phyloP scores from a whole-genome alignment of 1,140 invertebrate species.

The Bombyx mandarina region DNA sequence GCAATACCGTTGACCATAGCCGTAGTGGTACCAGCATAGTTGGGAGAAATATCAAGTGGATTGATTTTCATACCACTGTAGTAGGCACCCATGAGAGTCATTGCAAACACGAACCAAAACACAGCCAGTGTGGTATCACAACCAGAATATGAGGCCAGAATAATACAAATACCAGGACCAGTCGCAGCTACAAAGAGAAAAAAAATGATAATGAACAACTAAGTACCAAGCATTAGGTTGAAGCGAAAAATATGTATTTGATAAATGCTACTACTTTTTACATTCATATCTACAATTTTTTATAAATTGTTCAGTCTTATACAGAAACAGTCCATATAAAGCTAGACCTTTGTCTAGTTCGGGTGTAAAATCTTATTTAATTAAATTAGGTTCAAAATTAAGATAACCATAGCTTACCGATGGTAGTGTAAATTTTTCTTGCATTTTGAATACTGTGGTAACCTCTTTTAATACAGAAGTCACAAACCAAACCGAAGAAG shows the following conservation, averaged over 20 bases:
- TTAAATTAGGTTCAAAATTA: too few relatives aligned
- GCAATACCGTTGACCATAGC: conserved; percentile 89
- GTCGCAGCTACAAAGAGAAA: conserved; percentile 76
- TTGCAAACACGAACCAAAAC: conserved; percentile 77
- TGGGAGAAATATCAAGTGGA: conserved; percentile 86
- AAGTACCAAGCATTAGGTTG: too few relatives aligned
- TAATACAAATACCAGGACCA: conserved; percentile 82
- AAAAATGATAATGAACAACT: not conserved
- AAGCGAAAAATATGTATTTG: too few relatives aligned
- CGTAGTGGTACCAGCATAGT: conserved; percentile 86
- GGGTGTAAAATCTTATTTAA: not conserved
- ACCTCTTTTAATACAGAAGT: conserved; percentile 75
- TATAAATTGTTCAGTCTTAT: too few relatives aligned
- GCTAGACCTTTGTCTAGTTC: not conserved
- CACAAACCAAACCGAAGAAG: conserved; percentile 76
- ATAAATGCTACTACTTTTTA: too few relatives aligned
- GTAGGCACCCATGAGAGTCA: conserved; percentile 83
- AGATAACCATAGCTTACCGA: conserved; percentile 64
- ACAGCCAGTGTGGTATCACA: conserved; percentile 78
- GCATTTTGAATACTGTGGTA: conserved; percentile 74
- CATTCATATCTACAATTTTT: too few relatives aligned
- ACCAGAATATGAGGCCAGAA: conserved; percentile 85
- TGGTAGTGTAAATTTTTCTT: conserved; percentile 81
- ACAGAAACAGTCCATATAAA: not conserved
- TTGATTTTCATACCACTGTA: conserved; percentile 86